phyloP scores from a whole-genome alignment of 1,140 invertebrate species.

The Scaptomyza montana region DNA sequence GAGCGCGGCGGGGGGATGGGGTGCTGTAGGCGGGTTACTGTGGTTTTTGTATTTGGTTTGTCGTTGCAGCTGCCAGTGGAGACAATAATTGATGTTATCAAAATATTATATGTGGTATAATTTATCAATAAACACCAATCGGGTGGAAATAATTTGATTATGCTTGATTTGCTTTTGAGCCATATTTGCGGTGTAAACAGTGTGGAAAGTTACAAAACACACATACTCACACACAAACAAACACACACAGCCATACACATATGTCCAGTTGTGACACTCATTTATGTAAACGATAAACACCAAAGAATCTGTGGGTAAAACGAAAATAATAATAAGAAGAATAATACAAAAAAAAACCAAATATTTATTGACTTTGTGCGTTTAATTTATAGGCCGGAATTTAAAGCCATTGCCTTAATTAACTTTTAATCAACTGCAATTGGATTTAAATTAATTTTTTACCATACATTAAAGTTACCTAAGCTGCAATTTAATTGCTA shows the following conservation, averaged over 20 bases:
- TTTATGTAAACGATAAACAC: constrained; percentile 35
- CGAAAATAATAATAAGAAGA: not conserved
- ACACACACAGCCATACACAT: not conserved
- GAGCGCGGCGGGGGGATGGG: no score
- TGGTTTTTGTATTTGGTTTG: constrained; percentile 18
- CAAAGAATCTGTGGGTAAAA: constrained; percentile 21
- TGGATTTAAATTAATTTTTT: constrained; percentile 27
- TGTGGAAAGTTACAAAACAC: constrained; percentile 41
- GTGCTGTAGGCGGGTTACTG: not conserved
- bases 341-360: not conserved
- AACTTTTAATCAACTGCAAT: constrained; percentile 65
- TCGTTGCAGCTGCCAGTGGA: constrained; percentile 59
- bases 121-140: constrained; percentile 84
- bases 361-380: constrained; percentile 54
- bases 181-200: constrained; percentile 79
- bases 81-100: constrained; percentile 84
- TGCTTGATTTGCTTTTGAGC: constrained; percentile 82
- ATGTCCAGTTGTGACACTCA: constrained; percentile 27
- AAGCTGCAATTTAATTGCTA: constrained; percentile 59
- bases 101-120: constrained; percentile 83
- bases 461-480: constrained; percentile 49
- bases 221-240: constrained; percentile 17
- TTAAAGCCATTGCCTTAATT: constrained; percentile 73
- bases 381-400: constrained; percentile 54
- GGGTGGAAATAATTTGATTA: constrained; percentile 83